Evolutionary conservation across 2,888 invertebrate species (phyloP), one percentile per base, ranked within the genome.

Genomic region (Spialia ferax): DNA sequence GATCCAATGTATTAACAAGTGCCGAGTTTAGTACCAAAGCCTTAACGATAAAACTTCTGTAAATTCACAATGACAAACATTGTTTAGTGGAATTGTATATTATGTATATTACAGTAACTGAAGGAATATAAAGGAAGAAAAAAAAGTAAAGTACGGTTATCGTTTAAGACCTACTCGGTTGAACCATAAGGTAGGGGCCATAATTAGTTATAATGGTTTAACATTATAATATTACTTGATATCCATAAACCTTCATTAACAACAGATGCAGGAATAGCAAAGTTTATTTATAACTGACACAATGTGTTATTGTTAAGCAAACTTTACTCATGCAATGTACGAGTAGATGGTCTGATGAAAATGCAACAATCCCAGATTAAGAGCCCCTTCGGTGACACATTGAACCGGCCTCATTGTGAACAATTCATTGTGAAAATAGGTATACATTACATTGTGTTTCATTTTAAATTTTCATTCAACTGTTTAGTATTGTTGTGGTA

Each of bases 391-490:
- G 57, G 64, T 48, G 64, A 65, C 35, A 64, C 56, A 65, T 59
- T 45, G 54, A 55, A 60, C 60, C 59, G 59, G 26, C 60, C 59
- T 59, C 38, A 60, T 66, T 60, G 65, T 66, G 65, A 20, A 60
- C 42, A 20, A 22, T 66, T 60, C 59, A 54, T 42, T 42, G 54
- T 18, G 48, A 59, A 64, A 66, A 60, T 60, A 60, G 52, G n/a
- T 52, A 52, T 50, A 50, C 45, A 48, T 56, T 45, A 54, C 45
- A 60, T 66, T 60, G 66, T 60, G 45, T 54, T 61, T 32, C 45
- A 54, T 66, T 66, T 54, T 60, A 60, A 66, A 38, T 60, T 60
- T 66, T 45, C 66, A 60, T 66, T 66, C 59, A 52, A 42, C 32
- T 13, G 5, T 50, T 29, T 54, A 52, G 52, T 52, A 59, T 66